phyloP scores from a whole-genome alignment of 2,888 invertebrate genomes.

The Dexiosoma caninum region DNA sequence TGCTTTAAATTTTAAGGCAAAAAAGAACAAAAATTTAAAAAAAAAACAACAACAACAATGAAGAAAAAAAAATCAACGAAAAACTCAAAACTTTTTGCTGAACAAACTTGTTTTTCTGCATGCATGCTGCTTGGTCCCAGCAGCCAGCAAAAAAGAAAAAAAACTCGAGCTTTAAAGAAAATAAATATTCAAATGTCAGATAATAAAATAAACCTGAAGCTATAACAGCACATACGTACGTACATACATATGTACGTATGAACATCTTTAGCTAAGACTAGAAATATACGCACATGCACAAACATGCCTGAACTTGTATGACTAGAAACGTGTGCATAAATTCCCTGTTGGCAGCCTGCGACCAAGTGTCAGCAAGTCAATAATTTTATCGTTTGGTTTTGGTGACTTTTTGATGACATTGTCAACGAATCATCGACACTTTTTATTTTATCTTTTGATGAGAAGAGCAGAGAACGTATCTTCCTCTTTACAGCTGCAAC shows the following conservation, averaged over 20 bases:
- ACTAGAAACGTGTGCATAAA: background rate
- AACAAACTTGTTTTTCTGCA: constrained; percentile 1
- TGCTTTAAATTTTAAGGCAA: constrained; percentile 33
- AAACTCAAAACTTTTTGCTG: background rate
- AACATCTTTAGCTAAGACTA: too few species aligned
- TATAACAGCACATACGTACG: background rate
- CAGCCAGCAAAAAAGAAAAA: background rate
- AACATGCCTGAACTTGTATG: too few species aligned
- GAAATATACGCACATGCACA: too few species aligned
- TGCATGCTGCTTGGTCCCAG: background rate
- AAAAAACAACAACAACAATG: background rate
- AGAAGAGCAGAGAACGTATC: too few species aligned
- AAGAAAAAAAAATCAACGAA: background rate
- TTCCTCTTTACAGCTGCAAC: too few species aligned
- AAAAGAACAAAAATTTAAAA: background rate
- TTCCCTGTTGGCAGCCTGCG: too few species aligned
- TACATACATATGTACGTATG: background rate
- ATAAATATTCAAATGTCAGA: constrained; percentile 52
- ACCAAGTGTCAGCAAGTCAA: too few species aligned
- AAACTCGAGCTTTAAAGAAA: constrained; percentile 20
- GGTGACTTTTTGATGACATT: too few species aligned
- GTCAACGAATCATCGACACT: too few species aligned
- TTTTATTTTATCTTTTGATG: too few species aligned
- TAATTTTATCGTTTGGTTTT: too few species aligned
- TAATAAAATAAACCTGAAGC: constrained; percentile 58